A percentile compares a stretch with the other conserved stretches of the same genome.
phyloP scores from a whole-genome alignment of 2,888 invertebrate genomes.

The Pandemis corylana region DNA sequence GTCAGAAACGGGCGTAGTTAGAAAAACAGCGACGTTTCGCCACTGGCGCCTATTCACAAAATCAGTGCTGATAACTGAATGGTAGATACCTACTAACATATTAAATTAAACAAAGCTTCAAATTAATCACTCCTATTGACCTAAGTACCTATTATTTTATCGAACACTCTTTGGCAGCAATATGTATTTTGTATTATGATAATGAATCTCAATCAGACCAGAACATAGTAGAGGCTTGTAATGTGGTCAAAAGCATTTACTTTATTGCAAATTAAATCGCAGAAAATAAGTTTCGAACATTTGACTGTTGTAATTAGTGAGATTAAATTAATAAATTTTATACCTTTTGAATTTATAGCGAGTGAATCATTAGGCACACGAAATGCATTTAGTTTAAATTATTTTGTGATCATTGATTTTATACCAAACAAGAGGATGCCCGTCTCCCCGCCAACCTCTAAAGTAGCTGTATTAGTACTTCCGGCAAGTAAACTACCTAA shows the following conservation, averaged over 20 bases:
- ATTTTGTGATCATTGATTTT: no score
- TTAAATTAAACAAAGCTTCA: conserved; percentile 55
- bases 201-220: conserved; percentile 24
- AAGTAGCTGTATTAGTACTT: conserved; percentile 15
- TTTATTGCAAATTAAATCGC: no score
- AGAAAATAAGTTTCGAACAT: no score
- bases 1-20: conserved; percentile 71
- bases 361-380: no score
- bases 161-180: conserved; percentile 10
- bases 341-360: no score
- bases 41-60: conserved; percentile 70
- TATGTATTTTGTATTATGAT: background rate
- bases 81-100: conserved; percentile 43
- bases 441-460: background rate
- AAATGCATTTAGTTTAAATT: no score
- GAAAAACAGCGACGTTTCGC: conserved; percentile 58
- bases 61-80: conserved; percentile 49
- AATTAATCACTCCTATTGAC: conserved; percentile 17
- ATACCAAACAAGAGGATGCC: no score
- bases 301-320: no score
- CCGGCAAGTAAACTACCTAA: conserved; percentile 23
- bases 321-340: no score
- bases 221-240: conserved; percentile 25
- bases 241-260: background rate
- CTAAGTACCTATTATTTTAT: conserved; percentile 31